Conservation (phyloP, 2,888 invertebrate genomes). For the Sesia bembeciformis region DNA sequence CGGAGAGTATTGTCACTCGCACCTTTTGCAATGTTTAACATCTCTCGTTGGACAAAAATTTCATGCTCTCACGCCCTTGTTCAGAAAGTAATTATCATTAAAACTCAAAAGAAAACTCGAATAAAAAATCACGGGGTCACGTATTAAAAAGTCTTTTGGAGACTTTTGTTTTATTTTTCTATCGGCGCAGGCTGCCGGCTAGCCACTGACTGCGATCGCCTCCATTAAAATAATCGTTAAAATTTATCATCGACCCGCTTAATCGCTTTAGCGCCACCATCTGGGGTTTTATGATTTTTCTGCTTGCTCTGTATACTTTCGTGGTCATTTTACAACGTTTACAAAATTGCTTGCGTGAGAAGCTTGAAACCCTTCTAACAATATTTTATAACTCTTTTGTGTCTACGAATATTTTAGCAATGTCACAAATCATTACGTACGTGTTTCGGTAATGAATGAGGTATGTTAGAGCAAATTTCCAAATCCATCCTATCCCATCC, state of each 20-base stretch:
- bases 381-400: constrained; percentile 19
- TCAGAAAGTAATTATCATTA: constrained; percentile 15
- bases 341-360: constrained; percentile 56
- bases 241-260: constrained; percentile 75
- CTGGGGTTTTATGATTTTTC: constrained; percentile 75
- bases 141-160: constrained; percentile 56
- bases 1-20: too few relatives aligned
- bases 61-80: too few relatives aligned
- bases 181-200: constrained; percentile 62
- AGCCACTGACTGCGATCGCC: constrained; percentile 71
- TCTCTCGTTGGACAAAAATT: too few relatives aligned
- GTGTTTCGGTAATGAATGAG: too few relatives aligned
- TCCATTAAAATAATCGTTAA: constrained; percentile 75
- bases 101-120: constrained; percentile 21
- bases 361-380: constrained; percentile 32
- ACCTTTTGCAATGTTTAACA: too few relatives aligned
- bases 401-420: constrained; percentile 6
- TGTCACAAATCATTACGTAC: neutral
- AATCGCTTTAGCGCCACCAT: constrained; percentile 74
- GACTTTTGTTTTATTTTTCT: constrained; percentile 68
- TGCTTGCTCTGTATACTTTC: constrained; percentile 66
- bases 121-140: constrained; percentile 33
- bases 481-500: too few relatives aligned
- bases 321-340: constrained; percentile 65
- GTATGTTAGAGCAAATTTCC: too few relatives aligned